Base-by-base conservation (phyloP, 2,797 vertebrate species). In the Chiroxiphia lanceolata region DNA sequence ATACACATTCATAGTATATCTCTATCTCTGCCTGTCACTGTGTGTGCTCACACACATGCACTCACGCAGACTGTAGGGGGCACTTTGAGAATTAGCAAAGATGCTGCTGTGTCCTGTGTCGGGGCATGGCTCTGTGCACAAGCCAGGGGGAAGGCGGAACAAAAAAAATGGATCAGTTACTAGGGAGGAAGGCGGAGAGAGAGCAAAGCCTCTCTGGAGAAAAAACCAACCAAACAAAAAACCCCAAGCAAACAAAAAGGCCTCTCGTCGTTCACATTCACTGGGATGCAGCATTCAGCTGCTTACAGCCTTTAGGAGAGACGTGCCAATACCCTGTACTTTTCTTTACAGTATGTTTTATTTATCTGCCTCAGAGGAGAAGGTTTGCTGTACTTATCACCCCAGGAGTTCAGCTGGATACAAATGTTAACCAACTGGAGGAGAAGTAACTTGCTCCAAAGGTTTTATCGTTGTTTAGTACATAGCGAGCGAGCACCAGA, bases 81-180 rank as follows among this genome's bases (percentile, higher is more conserved):
- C 96, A 96, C 88, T 95, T 96, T 1, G 88, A 96, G 94, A 95
- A 95, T 74, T 94, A 85, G 74, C 91, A 94, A 95, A 94, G 83
- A 89, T 44, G 34, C 48, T 83, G 85, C 80, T 29, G 54, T 38
- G 74, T 74, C 65, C 76, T 81, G 27, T 54, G 53, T 13, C 0
- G 0, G 48, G 56, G 26, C 56, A 78, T 0, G 54, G 44, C 57
- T 93, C 47, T 44, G 5, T 20, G 48, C 63, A 51, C 13, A 47
- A 65, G 48, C n/a, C 34, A 25, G 40, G 33, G 25, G 22, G 17
- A 82, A 64, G 38, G 10, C 45, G 42, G 38, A 86, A 75, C 9
- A 15, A 29, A 54, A 54, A 50, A 38, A 36, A 26, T 9, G 22
- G 15, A 70, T 80, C 34, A 44, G 26, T 40, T 53, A 22, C 13